Percentiles rank a stretch among this genome's conserved stretches.
Conservation (phyloP, 2,888 invertebrate species). For the Hypsopygia costalis region DNA sequence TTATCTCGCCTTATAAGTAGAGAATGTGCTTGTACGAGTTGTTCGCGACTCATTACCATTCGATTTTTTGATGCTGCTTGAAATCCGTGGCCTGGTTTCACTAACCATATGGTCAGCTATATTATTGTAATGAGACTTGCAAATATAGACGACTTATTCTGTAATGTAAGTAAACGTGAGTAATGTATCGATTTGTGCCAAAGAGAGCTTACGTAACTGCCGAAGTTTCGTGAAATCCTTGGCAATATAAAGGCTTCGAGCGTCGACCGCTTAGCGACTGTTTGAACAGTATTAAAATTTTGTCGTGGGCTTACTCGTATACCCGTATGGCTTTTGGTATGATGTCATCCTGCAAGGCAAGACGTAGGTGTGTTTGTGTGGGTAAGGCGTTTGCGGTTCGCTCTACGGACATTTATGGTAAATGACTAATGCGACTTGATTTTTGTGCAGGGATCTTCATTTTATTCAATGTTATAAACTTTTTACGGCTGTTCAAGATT, state of each 20-base stretch:
- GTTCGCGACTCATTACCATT: constrained; percentile 48
- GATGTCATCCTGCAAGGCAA: constrained; percentile 54
- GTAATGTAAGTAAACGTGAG: neutral
- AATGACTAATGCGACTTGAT: constrained; percentile 59
- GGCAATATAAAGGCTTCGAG: constrained; percentile 36
- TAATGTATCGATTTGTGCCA: constrained; percentile 6
- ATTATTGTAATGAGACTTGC: constrained; percentile 12
- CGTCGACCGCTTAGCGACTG: constrained; percentile 36
- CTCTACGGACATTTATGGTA: constrained; percentile 59
- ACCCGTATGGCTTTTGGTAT: constrained; percentile 34
- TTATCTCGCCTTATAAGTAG: constrained; percentile 66
- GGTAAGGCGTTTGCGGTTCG: constrained; percentile 35
- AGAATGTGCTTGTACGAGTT: constrained; percentile 49
- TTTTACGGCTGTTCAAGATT: neutral
- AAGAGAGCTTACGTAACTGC: constrained; percentile 33
- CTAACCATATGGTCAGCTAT: constrained; percentile 44
- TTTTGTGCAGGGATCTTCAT: constrained; percentile 47
- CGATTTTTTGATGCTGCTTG: constrained; percentile 49
- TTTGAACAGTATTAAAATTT: constrained; percentile 61
- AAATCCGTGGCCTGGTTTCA: constrained; percentile 37
- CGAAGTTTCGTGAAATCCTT: constrained; percentile 35
- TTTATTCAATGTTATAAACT: no score
- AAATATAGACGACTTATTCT: constrained; percentile 14
- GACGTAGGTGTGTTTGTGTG: constrained; percentile 49
- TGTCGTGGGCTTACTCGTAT: constrained; percentile 30